These are phyloP conservation scores for Acronicta alni DNA, from an alignment of 2,888 invertebrate genomes.

Conservation along the genomic window DNA sequence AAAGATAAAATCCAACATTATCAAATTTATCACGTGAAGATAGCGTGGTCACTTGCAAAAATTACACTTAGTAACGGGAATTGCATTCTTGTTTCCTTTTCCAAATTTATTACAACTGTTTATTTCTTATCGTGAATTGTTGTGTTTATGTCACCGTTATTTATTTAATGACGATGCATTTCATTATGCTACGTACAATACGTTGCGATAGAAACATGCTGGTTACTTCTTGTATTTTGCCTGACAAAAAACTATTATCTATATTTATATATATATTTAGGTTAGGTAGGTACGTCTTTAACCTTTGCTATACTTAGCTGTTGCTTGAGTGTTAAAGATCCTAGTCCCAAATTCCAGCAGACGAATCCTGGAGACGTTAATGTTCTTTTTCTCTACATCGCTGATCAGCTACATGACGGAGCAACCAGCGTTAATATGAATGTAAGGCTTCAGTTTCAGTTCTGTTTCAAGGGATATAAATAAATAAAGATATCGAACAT, in stretches of 20 bases:
- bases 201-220: slow-evolving; percentile 9
- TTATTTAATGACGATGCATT: slow-evolving; percentile 36
- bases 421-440: too few species aligned
- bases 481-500: too few species aligned
- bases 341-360: neutral
- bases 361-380: neutral
- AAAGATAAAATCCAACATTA: slow-evolving; percentile 33
- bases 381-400: too few species aligned
- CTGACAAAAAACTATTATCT: too few species aligned
- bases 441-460: too few species aligned
- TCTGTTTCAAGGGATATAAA: too few species aligned
- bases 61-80: slow-evolving; percentile 40
- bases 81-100: slow-evolving; percentile 7
- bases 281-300: neutral
- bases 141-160: slow-evolving; percentile 18
- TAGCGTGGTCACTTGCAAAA: slow-evolving; percentile 32
- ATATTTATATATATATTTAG: neutral
- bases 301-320: too few species aligned
- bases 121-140: slow-evolving; percentile 22
- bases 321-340: neutral
- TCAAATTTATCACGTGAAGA: slow-evolving; percentile 26
- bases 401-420: too few species aligned
- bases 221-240: neutral
- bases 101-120: slow-evolving; percentile 22
- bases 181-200: too few species aligned